Evolutionary conservation across 2,113 vertebrate genomes (phyloP).

Genomic region (Murina feae): DNA sequence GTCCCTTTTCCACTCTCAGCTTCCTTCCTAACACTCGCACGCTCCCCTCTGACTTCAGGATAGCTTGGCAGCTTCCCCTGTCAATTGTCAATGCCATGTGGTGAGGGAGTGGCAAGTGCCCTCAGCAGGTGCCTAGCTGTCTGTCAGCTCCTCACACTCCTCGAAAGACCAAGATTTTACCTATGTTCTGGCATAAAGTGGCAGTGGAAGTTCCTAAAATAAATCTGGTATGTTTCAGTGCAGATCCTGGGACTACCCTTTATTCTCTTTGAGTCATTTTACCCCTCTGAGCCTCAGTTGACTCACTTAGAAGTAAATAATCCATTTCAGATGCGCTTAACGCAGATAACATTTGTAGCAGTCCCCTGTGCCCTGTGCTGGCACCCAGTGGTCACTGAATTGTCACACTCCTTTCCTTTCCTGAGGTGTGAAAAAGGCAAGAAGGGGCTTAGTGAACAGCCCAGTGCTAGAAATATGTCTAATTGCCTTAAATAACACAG

Average conservation of each 20-base stretch:
- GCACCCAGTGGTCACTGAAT: not conserved
- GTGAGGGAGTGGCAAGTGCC: not conserved
- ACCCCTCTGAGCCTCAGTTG: not conserved
- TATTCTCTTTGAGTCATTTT: not conserved
- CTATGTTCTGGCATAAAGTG: not conserved
- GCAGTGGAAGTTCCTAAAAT: not conserved
- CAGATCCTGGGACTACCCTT: not conserved
- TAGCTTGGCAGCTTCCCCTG: not conserved
- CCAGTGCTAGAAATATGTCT: not conserved
- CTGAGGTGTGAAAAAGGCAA: not conserved
- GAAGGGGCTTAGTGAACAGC: not conserved
- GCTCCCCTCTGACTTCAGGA: too few species aligned
- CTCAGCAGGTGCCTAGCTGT: not conserved
- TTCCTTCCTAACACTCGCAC: not conserved
- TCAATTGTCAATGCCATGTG: not conserved
- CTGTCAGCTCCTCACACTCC: not conserved
- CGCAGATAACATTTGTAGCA: not conserved
- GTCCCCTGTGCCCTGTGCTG: not conserved
- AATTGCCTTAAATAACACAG: not conserved
- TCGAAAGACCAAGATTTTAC: not conserved
- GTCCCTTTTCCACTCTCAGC: not conserved
- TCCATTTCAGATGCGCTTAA: not conserved
- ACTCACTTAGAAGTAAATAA: not conserved
- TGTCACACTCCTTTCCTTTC: not conserved
- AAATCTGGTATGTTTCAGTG: not conserved